A percentile compares a stretch with the other conserved stretches of the same genome.
Evolutionary conservation across 2,797 vertebrate genomes (phyloP).

Genomic region (Anabacerthia variegaticeps): DNA sequence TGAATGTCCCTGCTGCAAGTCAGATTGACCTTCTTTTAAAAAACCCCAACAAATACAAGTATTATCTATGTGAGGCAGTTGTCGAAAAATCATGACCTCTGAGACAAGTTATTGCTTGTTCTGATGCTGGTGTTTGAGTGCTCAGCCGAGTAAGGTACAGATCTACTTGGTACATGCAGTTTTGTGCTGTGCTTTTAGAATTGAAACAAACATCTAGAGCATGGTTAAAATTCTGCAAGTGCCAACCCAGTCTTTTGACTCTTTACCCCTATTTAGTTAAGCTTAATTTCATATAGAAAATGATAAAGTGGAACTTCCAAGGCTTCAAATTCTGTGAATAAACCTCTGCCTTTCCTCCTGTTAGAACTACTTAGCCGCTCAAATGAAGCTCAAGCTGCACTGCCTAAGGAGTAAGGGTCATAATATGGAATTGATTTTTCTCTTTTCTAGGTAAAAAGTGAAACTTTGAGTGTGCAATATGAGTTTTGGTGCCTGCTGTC

Average conservation of each 20-base stretch:
- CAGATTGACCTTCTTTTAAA: not conserved
- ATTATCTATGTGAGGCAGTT: not conserved
- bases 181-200: not conserved
- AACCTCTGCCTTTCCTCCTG: not conserved
- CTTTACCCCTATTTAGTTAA: not conserved
- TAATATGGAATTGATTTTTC: not conserved
- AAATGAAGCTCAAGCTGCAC: not conserved
- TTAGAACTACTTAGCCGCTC: not conserved
- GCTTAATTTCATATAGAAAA: not conserved
- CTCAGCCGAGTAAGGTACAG: not conserved
- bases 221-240: not conserved
- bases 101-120: not conserved
- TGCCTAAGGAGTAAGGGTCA: not conserved
- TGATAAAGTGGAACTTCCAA: not conserved
- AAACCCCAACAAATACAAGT: not conserved
- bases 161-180: not conserved
- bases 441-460: not conserved
- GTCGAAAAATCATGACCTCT: not conserved
- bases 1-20: not conserved
- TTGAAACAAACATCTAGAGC: not conserved
- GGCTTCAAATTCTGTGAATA: not conserved
- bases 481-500: not conserved
- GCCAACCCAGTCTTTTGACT: not conserved
- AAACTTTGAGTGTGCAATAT: not conserved
- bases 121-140: not conserved